phyloP scores from a whole-genome alignment of 2,888 invertebrate species.

The Xestia ashworthii region DNA sequence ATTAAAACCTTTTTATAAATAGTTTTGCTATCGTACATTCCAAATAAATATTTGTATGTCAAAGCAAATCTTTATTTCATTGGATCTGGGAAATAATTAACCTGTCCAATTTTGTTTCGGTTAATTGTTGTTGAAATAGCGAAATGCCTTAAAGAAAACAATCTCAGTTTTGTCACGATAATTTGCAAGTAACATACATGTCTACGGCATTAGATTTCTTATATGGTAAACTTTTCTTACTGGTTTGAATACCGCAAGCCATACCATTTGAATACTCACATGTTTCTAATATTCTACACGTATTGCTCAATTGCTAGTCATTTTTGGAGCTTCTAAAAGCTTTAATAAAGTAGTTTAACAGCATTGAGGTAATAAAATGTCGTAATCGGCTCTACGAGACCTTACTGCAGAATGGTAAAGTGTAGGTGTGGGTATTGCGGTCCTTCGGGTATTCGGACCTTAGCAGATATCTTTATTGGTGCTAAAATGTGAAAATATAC shows the following conservation, averaged over 20 bases:
- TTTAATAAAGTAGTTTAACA: constrained; percentile 51
- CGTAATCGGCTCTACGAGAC: constrained; percentile 62
- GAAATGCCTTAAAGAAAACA: neutral
- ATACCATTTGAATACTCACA: neutral
- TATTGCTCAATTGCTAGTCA: constrained; percentile 33
- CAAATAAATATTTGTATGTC: constrained; percentile 10
- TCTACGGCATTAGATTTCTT: neutral
- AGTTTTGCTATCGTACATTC: constrained; percentile 22
- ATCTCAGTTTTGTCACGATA: neutral
- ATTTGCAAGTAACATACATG: neutral
- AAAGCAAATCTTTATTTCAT: neutral
- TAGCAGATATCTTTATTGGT: constrained; percentile 68
- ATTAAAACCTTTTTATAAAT: constrained; percentile 20
- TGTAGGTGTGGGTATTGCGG: constrained; percentile 52
- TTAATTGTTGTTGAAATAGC: neutral
- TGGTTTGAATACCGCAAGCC: neutral
- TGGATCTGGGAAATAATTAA: neutral
- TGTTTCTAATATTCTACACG: constrained; percentile 13
- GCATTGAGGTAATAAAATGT: constrained; percentile 49
- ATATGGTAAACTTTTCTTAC: neutral
- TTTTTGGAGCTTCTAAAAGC: constrained; percentile 29
- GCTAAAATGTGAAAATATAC: constrained; percentile 66
- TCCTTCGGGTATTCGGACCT: constrained; percentile 58
- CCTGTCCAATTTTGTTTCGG: neutral
- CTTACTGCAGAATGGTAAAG: constrained; percentile 54